These are phyloP conservation scores for Euspilapteryx auroguttella DNA, from an alignment of 2,888 invertebrate species.

Conservation along the genomic window DNA sequence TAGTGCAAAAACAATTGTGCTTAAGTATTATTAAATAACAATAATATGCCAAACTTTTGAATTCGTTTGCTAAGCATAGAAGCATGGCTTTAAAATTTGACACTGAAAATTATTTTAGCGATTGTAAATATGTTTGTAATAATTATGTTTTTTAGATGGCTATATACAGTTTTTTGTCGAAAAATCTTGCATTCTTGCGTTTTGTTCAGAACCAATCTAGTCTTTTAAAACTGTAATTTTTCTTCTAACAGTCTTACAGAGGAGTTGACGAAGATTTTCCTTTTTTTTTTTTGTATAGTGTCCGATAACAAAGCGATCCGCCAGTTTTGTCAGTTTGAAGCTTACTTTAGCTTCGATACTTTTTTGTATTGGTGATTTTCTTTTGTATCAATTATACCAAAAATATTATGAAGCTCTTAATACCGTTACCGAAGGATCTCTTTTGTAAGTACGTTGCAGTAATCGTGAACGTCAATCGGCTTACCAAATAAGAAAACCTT, in stretches of 20 bases:
- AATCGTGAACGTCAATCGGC: constrained; percentile 24
- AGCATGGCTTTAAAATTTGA: constrained; percentile 42
- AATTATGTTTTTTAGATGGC: no score
- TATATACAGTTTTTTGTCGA: no score
- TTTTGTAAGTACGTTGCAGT: constrained; percentile 30
- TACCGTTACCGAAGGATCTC: constrained; percentile 60
- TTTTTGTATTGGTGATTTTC: constrained; percentile 15
- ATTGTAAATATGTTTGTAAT: constrained; percentile 46
- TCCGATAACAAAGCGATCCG: no score
- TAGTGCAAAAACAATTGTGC: constrained; percentile 27
- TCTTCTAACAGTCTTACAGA: no score
- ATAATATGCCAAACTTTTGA: constrained; percentile 36
- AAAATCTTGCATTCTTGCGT: constrained; percentile 12
- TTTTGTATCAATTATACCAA: constrained; percentile 56
- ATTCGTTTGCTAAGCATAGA: constrained; percentile 28
- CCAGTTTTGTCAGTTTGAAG: no score
- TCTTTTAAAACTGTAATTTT: constrained; percentile 18
- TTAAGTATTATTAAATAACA: no score
- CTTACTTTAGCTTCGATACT: no score
- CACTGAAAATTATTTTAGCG: no score
- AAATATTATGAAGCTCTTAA: constrained; percentile 50
- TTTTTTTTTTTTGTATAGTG: no score
- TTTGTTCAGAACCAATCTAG: constrained; percentile 43
- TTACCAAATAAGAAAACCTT: constrained; percentile 41
- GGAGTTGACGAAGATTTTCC: no score